Evolutionary conservation across 1,140 invertebrate species (phyloP).

Genomic region (Platyura marginata): DNA sequence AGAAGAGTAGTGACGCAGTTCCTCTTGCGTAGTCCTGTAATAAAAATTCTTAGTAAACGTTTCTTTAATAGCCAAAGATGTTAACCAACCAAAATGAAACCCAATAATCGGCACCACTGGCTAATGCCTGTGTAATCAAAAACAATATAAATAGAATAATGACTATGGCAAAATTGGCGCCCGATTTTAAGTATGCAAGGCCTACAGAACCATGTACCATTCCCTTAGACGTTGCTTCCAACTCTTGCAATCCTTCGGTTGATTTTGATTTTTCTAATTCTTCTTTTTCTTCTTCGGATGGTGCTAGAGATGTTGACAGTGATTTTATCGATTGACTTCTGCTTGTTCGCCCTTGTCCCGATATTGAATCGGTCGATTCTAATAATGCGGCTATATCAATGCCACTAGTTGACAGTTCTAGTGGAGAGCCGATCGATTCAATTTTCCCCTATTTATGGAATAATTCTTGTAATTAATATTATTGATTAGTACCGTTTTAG

Average conservation of each 20-base stretch:
- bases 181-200: slow-evolving; percentile 8
- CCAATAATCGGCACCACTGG: slow-evolving; percentile 38
- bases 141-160: slow-evolving; percentile 21
- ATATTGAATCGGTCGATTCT: slow-evolving; percentile 2
- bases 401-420: slow-evolving; percentile 36
- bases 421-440: slow-evolving; percentile 41
- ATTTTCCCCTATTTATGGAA: slow-evolving; percentile 21
- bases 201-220: slow-evolving; percentile 7
- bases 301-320: too few species aligned
- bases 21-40: slow-evolving; percentile 2
- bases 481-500: not conserved
- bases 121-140: slow-evolving; percentile 26
- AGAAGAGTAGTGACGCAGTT: slow-evolving; percentile 1
- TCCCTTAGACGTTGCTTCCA: slow-evolving; percentile 6
- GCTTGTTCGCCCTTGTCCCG: not conserved
- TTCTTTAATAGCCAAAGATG: not conserved
- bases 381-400: slow-evolving; percentile 37
- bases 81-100: slow-evolving; percentile 30
- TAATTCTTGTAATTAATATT: not conserved
- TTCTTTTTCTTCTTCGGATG: not conserved
- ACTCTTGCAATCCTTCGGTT: not conserved
- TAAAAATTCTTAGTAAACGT: not conserved
- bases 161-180: slow-evolving; percentile 21
- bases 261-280: not conserved
- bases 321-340: not conserved